Percentiles rank a stretch among this genome's conserved stretches.
These are phyloP conservation scores for Drosophila arizonae DNA, from an alignment of 1,140 invertebrate species.

Conservation along the genomic window DNA sequence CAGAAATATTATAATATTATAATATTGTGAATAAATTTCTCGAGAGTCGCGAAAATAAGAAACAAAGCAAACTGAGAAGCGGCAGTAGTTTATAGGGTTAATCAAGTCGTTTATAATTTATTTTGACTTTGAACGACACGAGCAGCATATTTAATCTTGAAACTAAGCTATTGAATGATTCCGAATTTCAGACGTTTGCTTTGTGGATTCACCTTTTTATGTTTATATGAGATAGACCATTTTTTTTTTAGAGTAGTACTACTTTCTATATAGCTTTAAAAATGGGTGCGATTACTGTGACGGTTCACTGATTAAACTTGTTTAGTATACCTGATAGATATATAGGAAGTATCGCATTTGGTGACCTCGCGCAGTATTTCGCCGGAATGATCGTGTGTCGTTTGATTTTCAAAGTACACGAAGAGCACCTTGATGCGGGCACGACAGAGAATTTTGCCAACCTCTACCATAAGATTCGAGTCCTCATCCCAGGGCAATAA, in stretches of 20 bases:
- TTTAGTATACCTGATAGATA: slow-evolving; percentile 53
- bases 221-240: no score
- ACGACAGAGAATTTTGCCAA: slow-evolving; percentile 53
- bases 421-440: slow-evolving; percentile 61
- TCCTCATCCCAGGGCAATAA: slow-evolving; percentile 16
- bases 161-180: neutral
- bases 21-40: neutral
- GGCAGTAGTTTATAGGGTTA: no score
- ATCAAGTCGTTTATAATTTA: neutral
- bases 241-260: no score
- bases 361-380: slow-evolving; percentile 63
- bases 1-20: neutral
- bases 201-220: neutral
- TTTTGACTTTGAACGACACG: neutral
- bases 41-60: neutral
- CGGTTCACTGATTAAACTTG: no score
- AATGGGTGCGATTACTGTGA: no score
- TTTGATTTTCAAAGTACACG: slow-evolving; percentile 72
- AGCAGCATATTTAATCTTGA: no score
- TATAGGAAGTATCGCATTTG: slow-evolving; percentile 73
- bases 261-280: no score
- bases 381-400: slow-evolving; percentile 61
- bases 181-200: neutral
- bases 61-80: neutral
- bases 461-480: slow-evolving; percentile 45